Evolutionary conservation across 2,888 invertebrate genomes (phyloP), one percentile per base, ranked within the genome.

Genomic region (Mythimna albipuncta): DNA sequence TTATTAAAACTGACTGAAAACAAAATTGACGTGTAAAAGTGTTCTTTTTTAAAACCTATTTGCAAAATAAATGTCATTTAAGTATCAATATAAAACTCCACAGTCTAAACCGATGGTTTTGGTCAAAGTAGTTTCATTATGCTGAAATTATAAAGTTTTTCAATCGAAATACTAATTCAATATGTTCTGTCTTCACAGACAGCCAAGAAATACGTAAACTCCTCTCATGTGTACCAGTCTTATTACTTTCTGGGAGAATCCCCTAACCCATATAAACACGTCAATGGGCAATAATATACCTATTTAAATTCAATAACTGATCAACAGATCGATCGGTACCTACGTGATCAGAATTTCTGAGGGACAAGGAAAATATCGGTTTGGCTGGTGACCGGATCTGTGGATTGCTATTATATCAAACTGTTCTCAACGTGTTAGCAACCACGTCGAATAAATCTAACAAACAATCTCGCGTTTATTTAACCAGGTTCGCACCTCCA

Each of bases 361-460:
- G 10, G 26, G 10, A 72, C 63, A 26, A 79, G 81, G 76, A 82
- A 74, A 82, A 70, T 21, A 16, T 55, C 9, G 6, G 38, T 55
- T 62, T 62, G 38, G 26, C 35, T 21, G 7, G 47, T 44, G 35
- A 58, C 38, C 55, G 26, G 64, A 66, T 38, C 21, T 9, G 41
- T 13, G 41, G 21, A 62, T 21, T 16, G 2, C 47, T 16, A 47
- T 50, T 50, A 19, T 19, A 19, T 50, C 6, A 19, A 50, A 50
- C 13, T 19, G 50, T n/a, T 52, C n/a, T 52, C n/a, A 9, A 38
- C 38, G 7, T 38, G 9, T 9, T 9, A 38, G 7, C 9, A 0
- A 2, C 38, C 9, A 9, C 38, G 38, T 38, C 7, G 38, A 7
- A 7, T 38, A 38, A 7, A 38, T 38, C 38, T 7, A 7, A 38